These are phyloP conservation scores for Antrozous pallidus DNA, from an alignment of 2,797 vertebrate genomes.

Conservation along the genomic window DNA sequence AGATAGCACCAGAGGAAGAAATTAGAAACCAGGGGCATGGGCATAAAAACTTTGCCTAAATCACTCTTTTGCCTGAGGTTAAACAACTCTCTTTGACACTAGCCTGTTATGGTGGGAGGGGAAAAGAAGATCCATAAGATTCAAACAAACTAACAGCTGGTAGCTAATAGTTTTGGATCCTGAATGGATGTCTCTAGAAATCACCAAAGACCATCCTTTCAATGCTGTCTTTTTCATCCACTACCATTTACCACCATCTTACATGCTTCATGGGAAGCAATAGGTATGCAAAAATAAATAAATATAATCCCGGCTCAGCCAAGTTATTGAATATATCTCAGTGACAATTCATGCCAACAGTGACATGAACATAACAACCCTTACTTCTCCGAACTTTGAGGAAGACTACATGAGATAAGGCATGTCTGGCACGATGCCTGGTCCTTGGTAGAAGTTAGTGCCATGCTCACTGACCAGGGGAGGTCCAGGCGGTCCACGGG, in stretches of 20 bases:
- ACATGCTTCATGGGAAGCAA: neutral
- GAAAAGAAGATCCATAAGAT: neutral
- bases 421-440: rapidly evolving
- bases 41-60: neutral
- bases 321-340: neutral
- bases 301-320: neutral
- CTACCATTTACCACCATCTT: neutral
- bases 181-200: neutral
- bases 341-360: neutral
- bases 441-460: neutral
- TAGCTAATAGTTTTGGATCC: neutral
- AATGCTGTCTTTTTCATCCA: neutral
- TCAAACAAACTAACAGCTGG: neutral
- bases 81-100: neutral
- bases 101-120: neutral
- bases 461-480: neutral
- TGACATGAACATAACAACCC: neutral
- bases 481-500: neutral
- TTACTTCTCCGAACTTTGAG: neutral
- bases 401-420: neutral
- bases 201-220: neutral
- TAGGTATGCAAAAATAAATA: neutral
- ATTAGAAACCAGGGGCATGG: neutral
- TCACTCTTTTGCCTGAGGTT: neutral
- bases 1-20: neutral